A percentile compares a stretch with the other conserved stretches of the same genome.
Evolutionary conservation across 2,888 invertebrate genomes (phyloP).

Genomic region (Lordiphosa andalusiaca): DNA sequence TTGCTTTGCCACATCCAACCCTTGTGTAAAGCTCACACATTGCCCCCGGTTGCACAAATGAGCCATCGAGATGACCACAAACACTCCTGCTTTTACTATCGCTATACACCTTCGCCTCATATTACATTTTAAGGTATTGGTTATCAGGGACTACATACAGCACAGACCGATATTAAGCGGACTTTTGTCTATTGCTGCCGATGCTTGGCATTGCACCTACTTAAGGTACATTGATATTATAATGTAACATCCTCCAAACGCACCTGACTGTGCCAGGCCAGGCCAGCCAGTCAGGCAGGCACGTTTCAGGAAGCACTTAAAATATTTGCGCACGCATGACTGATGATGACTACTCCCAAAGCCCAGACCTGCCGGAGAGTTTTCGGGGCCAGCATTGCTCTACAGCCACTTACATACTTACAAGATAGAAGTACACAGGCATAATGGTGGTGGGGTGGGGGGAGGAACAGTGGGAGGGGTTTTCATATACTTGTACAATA

Average conservation of each 20-base stretch:
- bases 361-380: conserved; percentile 3
- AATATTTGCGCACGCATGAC: conserved; percentile 74
- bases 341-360: conserved; percentile 54
- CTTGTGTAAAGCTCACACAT: too few species aligned
- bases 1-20: too few species aligned
- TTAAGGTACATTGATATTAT: conserved; percentile 12
- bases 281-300: conserved; percentile 25
- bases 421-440: not conserved
- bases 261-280: conserved; percentile 5
- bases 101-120: not conserved
- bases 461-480: conserved; percentile 1
- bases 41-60: too few species aligned
- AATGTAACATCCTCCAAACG: conserved; percentile 4
- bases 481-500: conserved; percentile 36
- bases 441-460: too few species aligned
- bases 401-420: conserved; percentile 12
- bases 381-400: conserved; percentile 8
- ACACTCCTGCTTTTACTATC: too few species aligned
- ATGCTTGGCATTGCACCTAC: conserved; percentile 15
- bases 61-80: too few species aligned
- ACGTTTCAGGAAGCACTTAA: conserved; percentile 72
- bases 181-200: not conserved
- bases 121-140: conserved; percentile 4
- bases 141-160: conserved; percentile 10
- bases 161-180: conserved; percentile 3